These are phyloP conservation scores for Octodonta nipae DNA, from an alignment of 2,888 invertebrate species.

Conservation along the genomic window DNA sequence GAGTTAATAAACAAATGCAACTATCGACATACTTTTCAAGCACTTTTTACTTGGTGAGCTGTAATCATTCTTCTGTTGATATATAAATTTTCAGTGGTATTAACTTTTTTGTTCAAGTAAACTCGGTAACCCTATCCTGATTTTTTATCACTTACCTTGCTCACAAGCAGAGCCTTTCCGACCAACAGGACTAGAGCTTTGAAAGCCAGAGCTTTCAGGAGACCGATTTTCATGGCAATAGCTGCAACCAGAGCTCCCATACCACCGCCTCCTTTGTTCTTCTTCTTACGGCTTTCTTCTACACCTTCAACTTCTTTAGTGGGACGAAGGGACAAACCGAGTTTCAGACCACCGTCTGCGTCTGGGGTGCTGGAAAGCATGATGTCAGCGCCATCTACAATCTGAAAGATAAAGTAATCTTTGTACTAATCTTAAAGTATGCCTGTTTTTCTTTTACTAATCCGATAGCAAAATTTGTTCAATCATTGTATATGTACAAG, in stretches of 20 bases:
- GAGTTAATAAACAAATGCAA: too few species aligned
- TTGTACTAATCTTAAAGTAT: too few species aligned
- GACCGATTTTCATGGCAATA: slow-evolving; percentile 66
- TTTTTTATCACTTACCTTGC: slow-evolving; percentile 41
- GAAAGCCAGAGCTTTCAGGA: slow-evolving; percentile 66
- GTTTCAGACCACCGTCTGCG: slow-evolving; percentile 53
- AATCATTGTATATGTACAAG: too few species aligned
- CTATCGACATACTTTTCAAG: too few species aligned
- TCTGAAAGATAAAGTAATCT: slow-evolving; percentile 29
- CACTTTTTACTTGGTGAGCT: too few species aligned
- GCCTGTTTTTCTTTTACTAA: too few species aligned
- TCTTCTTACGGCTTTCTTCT: slow-evolving; percentile 25
- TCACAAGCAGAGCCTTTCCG: slow-evolving; percentile 71
- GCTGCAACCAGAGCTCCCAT: slow-evolving; percentile 61
- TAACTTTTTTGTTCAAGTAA: too few species aligned
- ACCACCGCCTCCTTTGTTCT: slow-evolving; percentile 43
- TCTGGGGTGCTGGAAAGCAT: slow-evolving; percentile 56
- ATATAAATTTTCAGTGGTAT: too few species aligned
- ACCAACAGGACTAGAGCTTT: slow-evolving; percentile 69
- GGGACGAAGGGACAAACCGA: slow-evolving; percentile 51
- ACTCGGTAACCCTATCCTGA: too few species aligned
- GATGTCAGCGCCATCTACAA: slow-evolving; percentile 65
- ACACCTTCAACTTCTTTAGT: slow-evolving; percentile 27
- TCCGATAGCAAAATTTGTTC: too few species aligned
- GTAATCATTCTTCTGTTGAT: too few species aligned